Evolutionary conservation across 2,888 invertebrate species (phyloP), one percentile per base, ranked within the genome.

Genomic region (Brachyptera putata): DNA sequence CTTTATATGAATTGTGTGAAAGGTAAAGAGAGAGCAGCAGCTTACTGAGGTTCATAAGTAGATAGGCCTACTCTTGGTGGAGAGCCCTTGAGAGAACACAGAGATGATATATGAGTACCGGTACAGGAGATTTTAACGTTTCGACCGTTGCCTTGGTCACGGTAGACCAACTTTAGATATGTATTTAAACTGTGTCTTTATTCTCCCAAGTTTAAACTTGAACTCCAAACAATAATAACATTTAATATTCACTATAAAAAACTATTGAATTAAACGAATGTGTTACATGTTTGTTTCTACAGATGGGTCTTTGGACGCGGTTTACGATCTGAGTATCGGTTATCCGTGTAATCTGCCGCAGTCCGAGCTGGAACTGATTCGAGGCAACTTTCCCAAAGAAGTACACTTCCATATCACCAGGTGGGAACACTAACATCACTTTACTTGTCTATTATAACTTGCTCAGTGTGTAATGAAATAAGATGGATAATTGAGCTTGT

Each of bases 271-370:
- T 30, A 11, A 5, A 30, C 30, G 30, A 53, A 13, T 50, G 14
- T 61, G 57, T 55, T n/a, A n/a, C n/a, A n/a, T n/a, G n/a, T n/a
- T n/a, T n/a, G n/a, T n/a, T 50, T 56, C 66, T 66, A 25, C 64
- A 63, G 82, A 78, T 61, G 75, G 83, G 9, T 84, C 84, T 22
- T 74, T 93, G 56, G 82, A 84, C 63, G 86, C 89, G 1, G 79
- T 94, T n/a, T 91, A 92, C 73, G 93, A 94, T 72, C 80, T 92
- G 65, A 91, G 92, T 0, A 80, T 94, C n/a, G 89, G 85, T 0
- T 94, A 93, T 74, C 91, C 91, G 3, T 82, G 82, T 64, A 81
- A 81, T 13, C 75, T 86, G 30, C 89, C 91, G 0, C 89, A 90
- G 72, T 85, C 83, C 21, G 92, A 94, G 73, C 71, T 80, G 21